Evolutionary conservation across 2,888 invertebrate species (phyloP), one percentile per base, ranked within the genome.

Genomic region (Diadromus collaris): DNA sequence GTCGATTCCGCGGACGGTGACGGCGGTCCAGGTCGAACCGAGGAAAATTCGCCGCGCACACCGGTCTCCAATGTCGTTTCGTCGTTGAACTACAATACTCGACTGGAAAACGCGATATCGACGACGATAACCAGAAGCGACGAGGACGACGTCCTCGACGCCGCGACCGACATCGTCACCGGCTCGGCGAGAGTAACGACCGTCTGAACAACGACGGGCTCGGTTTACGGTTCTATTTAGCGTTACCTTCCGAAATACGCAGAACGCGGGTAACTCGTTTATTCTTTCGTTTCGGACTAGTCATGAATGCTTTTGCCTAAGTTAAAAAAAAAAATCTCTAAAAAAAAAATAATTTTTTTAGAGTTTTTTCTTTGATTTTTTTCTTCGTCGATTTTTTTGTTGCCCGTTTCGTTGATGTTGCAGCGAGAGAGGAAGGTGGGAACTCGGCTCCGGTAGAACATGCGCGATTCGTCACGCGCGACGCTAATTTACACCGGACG

Each of bases 71-170:
- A 92, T 5, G 90, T 92, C 63, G 92, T 92, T 29, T 88, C 91
- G 21, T 92, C 92, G 0, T 92, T 92, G 81, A 92, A 92, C 82
- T 92, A 92, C 80, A 91, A 89, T 65, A 92, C 92, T 6, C 85
- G 82, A 46, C 82, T 77, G 74, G 87, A 86, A 73, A 64, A n/a
- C n/a, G n/a, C 87, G 84, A 74, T 82, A 48, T 82, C 84, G 34
- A 51, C 71, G 78, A 82, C 16, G 82, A 84, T 16, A 70, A 67
- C 34, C 82, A 79, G n/a, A 76, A 27, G 10, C 32, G 74, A 85
- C 46, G 80, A 80, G 67, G 85, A 87, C 34, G 84, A 83, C 19
- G 32, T 54, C 13, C 67, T 78, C 83, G 76, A 91, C 86, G 84
- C 88, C 88, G 89, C 81, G 32, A 82, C 84, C 27, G 87, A 87